These are phyloP conservation scores for Erpetoichthys calabaricus DNA, from an alignment of 2,797 vertebrate genomes.

Conservation along the genomic window DNA sequence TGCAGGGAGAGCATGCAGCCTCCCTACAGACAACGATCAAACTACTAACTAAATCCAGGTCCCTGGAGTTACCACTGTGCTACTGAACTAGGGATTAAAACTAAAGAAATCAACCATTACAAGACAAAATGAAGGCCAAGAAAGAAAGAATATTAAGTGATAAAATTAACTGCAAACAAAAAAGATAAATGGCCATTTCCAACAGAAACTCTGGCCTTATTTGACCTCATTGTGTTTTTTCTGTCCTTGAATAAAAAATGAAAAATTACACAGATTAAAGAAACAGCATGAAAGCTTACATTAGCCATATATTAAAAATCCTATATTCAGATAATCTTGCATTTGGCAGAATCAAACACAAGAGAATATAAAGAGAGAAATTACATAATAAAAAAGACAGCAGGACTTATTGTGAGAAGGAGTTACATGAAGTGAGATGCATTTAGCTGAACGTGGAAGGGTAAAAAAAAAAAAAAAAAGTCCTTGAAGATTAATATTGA, in stretches of 20 bases:
- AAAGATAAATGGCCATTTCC: too few relatives aligned
- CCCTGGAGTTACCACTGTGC: too few relatives aligned
- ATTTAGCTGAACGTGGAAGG: conserved; percentile 39
- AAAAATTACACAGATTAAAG: conserved; percentile 69
- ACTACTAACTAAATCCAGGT: too few relatives aligned
- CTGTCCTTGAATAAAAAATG: conserved; percentile 59
- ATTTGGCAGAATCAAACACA: conserved; percentile 69
- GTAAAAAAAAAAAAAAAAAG: conserved; percentile 29
- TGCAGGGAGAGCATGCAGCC: too few relatives aligned
- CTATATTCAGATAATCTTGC: conserved; percentile 60
- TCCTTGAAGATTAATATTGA: conserved; percentile 53
- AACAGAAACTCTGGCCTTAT: too few relatives aligned
- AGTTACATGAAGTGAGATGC: conserved; percentile 49
- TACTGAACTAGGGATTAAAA: too few relatives aligned
- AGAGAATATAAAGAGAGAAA: conserved; percentile 51
- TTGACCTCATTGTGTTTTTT: conserved; percentile 52
- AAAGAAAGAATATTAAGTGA: too few relatives aligned
- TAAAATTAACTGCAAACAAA: too few relatives aligned
- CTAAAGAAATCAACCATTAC: too few relatives aligned
- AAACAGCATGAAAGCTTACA: conserved; percentile 60
- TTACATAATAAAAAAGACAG: conserved; percentile 49
- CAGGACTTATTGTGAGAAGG: conserved; percentile 44
- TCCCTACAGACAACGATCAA: too few relatives aligned
- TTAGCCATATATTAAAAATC: conserved; percentile 62
- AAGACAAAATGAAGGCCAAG: too few relatives aligned